A percentile compares a stretch with the other conserved stretches of the same genome.
phyloP scores from a whole-genome alignment of 2,113 vertebrate species.

The Neopipo cinnamomea region DNA sequence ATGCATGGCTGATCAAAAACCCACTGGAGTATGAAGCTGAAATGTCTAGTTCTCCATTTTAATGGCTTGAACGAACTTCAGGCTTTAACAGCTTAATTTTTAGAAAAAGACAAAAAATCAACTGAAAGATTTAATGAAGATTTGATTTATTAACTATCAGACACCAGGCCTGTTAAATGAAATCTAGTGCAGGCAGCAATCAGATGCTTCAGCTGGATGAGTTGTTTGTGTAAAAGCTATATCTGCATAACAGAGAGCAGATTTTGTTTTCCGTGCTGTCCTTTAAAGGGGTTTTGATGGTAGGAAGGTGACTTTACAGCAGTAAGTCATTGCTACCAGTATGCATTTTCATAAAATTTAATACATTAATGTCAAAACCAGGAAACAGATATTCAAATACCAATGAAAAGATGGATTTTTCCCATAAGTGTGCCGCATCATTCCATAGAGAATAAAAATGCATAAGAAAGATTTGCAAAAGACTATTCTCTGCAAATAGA shows the following conservation, averaged over 20 bases:
- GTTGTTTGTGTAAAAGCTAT: not conserved
- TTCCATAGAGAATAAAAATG: not conserved
- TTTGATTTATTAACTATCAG: conserved; percentile 17
- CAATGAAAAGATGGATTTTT: not conserved
- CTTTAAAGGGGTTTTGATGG: not conserved
- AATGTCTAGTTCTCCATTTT: not conserved
- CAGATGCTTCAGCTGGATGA: not conserved
- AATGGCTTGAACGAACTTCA: not conserved
- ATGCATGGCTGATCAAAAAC: not conserved
- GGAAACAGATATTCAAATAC: not conserved
- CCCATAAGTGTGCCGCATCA: not conserved
- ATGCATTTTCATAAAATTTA: not conserved
- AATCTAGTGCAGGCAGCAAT: not conserved
- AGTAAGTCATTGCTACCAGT: not conserved
- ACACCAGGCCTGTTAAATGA: not conserved
- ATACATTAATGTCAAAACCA: not conserved
- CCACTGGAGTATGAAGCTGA: not conserved
- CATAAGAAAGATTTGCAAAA: not conserved
- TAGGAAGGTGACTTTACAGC: not conserved
- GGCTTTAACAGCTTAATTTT: not conserved
- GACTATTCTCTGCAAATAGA: not conserved
- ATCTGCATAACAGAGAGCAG: not conserved
- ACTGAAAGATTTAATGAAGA: not conserved
- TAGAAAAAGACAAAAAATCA: not conserved
- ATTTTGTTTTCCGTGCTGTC: not conserved